phyloP scores from a whole-genome alignment of 2,888 invertebrate species.

The Bibio marci region DNA sequence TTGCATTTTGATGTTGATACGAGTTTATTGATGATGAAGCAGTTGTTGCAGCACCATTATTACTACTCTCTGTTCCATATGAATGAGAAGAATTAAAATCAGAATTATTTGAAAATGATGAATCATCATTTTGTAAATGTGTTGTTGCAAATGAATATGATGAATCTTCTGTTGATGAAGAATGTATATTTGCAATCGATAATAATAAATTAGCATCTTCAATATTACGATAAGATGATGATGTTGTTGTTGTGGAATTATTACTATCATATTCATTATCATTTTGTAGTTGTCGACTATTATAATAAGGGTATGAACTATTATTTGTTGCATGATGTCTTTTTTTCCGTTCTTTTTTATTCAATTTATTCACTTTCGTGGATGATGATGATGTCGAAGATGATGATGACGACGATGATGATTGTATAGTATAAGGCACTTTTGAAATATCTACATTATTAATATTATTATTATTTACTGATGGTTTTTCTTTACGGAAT shows the following conservation, averaged over 20 bases:
- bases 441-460: too few relatives aligned
- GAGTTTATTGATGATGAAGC: constrained; percentile 1
- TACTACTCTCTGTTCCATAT: constrained; percentile 1
- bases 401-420: constrained; percentile 3
- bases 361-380: background rate
- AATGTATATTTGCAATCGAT: constrained; percentile 13
- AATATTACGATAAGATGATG: too few relatives aligned
- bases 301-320: too few relatives aligned
- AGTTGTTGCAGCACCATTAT: background rate
- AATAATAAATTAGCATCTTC: constrained; percentile 6
- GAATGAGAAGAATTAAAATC: constrained; percentile 9
- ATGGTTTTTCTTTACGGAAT: constrained; percentile 16
- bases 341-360: background rate
- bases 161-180: constrained; percentile 6
- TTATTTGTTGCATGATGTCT: too few relatives aligned
- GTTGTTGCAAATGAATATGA: constrained; percentile 3
- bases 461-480: constrained; percentile 1
- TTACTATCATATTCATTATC: background rate
- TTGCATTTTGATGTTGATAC: constrained; percentile 2
- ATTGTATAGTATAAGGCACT: background rate
- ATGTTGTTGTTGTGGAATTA: background rate
- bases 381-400: constrained; percentile 2
- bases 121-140: constrained; percentile 5
- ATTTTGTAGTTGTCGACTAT: too few relatives aligned
- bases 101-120: constrained; percentile 9